Evolutionary conservation across 2,888 invertebrate species (phyloP).

Genomic region (Amphipoea oculea): DNA sequence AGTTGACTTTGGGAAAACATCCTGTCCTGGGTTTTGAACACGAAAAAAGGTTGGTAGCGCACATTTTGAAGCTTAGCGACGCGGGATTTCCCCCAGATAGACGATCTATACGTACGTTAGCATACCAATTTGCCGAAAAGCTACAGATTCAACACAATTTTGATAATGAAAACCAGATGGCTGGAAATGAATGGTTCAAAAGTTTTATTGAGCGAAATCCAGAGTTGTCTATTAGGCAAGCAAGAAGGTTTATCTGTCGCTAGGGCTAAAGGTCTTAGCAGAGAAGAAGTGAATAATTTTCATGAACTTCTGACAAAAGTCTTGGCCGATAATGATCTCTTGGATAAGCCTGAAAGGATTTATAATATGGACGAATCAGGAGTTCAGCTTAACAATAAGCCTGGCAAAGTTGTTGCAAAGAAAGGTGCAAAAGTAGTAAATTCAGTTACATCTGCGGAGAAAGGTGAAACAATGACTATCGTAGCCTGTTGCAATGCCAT

Average conservation of each 20-base stretch:
- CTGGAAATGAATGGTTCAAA: conserved; percentile 4
- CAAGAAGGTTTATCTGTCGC: conserved; percentile 7
- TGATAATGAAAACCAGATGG: background rate
- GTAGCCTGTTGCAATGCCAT: background rate
- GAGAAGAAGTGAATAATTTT: conserved; percentile 16
- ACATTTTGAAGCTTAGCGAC: background rate
- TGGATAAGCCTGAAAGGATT: conserved; percentile 10
- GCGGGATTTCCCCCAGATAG: conserved; percentile 1
- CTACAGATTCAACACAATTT: background rate
- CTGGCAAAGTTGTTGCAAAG: conserved; percentile 8
- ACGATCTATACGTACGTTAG: background rate
- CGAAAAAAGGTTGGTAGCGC: background rate
- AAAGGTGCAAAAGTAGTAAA: conserved; percentile 23
- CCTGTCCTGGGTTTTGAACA: background rate
- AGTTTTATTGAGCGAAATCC: conserved; percentile 15
- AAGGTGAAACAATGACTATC: conserved; percentile 6
- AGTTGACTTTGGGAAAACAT: conserved; percentile 8
- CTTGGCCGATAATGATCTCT: background rate
- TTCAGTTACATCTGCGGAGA: conserved; percentile 8
- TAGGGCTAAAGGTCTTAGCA: no score
- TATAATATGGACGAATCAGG: conserved; percentile 13
- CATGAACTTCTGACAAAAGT: conserved; percentile 1
- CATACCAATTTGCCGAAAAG: conserved; percentile 1
- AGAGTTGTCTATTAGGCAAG: background rate
- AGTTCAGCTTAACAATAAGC: conserved; percentile 14